Evolutionary conservation across 2,113 vertebrate genomes (phyloP), one percentile per base, ranked within the genome.

Genomic region (Dermatemys mawii): DNA sequence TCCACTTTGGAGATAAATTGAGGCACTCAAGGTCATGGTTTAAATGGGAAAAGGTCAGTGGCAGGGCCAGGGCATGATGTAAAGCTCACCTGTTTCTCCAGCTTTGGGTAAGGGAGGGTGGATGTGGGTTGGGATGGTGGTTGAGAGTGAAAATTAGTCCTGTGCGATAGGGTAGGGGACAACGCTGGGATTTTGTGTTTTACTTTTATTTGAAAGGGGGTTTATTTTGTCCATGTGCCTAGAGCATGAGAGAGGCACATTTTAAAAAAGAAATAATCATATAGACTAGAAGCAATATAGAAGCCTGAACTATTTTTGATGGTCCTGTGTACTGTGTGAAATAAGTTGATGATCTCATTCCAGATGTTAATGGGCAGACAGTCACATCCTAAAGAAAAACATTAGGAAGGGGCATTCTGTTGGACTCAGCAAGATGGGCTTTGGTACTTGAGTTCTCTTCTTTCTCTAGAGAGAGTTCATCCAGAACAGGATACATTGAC

Each of bases 271-370:
- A 83, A 86, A 35, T 35, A 53, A 9, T 79, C 22, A 49, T 2
- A 83, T 73, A 82, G 38, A 49, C 21, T 67, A 73, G 41, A 86
- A 88, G 60, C 49, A 90, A 50, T 27, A 90, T 55, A n/a, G 50
- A 93, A 70, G 82, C 27, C 60, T 73, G 83, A 91, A 48, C 24
- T 53, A 86, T 78, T 50, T 89, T 1, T 0, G 0, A 3, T 82
- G 3, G 2, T 70, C 10, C 14, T 70, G 0, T 17, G 14, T 63
- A 2, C 1, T 3, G 14, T 3, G 5, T 38, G 27, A 78, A 93
- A 38, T 44, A 81, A 76, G 22, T 4, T 11, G 21, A 86, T 16
- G 26, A 46, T 29, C 38, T 90, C 50, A 9, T 53, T 89, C 5
- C 12, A 76, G 73, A 8, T 76, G 41, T 46, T 76, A 57, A 10